phyloP scores from a whole-genome alignment of 2,113 vertebrate species.

The Lonchura striata region DNA sequence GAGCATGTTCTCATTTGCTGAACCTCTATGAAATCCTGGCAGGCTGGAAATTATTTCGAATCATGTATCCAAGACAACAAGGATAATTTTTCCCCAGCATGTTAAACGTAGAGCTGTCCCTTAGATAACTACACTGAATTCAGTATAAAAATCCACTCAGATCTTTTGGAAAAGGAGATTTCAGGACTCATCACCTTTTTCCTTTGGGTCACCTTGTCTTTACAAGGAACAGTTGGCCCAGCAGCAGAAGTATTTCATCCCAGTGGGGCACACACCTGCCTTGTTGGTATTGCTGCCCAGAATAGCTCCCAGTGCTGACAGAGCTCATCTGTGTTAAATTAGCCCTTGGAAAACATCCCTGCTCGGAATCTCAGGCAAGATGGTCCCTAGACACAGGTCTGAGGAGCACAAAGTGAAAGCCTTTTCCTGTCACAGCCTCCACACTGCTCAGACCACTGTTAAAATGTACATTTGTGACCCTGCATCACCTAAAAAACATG shows the following conservation, averaged over 20 bases:
- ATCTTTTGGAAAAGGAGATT: background rate
- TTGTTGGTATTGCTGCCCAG: background rate
- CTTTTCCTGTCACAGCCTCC: background rate
- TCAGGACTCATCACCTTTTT: background rate
- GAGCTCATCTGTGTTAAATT: slow-evolving; percentile 21
- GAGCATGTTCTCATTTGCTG: background rate
- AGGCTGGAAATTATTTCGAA: slow-evolving; percentile 2
- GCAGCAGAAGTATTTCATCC: slow-evolving; percentile 4
- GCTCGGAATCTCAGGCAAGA: background rate
- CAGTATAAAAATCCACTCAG: background rate
- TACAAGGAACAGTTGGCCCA: background rate
- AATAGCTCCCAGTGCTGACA: slow-evolving; percentile 1
- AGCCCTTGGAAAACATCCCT: slow-evolving; percentile 7
- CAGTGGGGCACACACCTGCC: background rate
- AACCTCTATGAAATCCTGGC: background rate
- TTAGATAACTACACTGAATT: background rate
- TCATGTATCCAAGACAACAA: slow-evolving; percentile 55
- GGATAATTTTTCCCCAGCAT: background rate
- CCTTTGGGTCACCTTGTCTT: background rate
- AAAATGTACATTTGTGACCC: background rate
- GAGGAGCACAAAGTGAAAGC: background rate
- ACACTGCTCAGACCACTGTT: rapidly evolving
- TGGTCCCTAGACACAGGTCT: background rate
- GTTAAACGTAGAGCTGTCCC: background rate
- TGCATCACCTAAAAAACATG: background rate